phyloP scores from a whole-genome alignment of 2,888 invertebrate species.

The Acrobasis repandana region DNA sequence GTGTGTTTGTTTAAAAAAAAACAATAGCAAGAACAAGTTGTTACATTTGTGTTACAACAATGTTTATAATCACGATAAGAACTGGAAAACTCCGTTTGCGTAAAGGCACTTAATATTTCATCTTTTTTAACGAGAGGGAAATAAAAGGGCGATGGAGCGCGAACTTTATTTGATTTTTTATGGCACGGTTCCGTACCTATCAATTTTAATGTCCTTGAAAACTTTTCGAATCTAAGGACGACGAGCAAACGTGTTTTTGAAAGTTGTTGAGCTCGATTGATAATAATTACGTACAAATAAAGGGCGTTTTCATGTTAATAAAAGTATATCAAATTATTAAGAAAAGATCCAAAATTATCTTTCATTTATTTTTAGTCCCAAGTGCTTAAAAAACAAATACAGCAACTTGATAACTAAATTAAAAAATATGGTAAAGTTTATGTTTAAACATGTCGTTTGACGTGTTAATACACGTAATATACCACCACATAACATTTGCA shows the following conservation, averaged over 20 bases:
- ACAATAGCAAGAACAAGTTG: not conserved
- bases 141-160: constrained; percentile 2
- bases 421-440: no score
- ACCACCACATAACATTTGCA: no score
- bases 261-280: not conserved
- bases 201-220: not conserved
- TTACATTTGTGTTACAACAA: not conserved
- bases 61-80: not conserved
- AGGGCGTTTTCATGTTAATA: no score
- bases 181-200: not conserved
- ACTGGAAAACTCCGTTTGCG: not conserved
- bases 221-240: not conserved
- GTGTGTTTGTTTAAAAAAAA: not conserved
- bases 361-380: no score
- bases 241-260: not conserved
- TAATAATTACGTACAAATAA: not conserved
- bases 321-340: no score
- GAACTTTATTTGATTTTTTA: constrained; percentile 2
- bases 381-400: no score
- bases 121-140: constrained; percentile 1
- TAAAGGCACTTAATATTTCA: constrained; percentile 2
- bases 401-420: no score
- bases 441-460: no score
- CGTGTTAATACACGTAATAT: no score
- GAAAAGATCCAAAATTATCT: no score